Conservation (phyloP, 1,140 invertebrate genomes). For the Euschistus heros region DNA sequence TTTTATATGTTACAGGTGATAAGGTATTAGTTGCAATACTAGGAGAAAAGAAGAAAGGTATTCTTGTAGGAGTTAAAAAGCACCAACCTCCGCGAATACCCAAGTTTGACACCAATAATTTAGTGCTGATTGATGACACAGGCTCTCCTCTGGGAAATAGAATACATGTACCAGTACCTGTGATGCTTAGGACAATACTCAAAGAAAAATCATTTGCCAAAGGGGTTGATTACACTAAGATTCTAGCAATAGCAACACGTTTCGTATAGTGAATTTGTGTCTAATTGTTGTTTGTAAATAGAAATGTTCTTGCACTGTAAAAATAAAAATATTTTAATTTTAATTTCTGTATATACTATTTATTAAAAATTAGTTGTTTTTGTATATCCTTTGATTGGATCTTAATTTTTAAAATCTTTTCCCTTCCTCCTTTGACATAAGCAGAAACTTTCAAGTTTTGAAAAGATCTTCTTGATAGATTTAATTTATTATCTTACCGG, state of each 20-base stretch:
- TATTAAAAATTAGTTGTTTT: too few relatives aligned
- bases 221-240: slow-evolving; percentile 87
- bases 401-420: too few relatives aligned
- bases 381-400: too few relatives aligned
- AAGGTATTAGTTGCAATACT: slow-evolving; percentile 90
- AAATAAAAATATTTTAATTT: too few relatives aligned
- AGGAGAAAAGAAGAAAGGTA: slow-evolving; percentile 92
- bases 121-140: slow-evolving; percentile 91
- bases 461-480: too few relatives aligned
- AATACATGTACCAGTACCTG: slow-evolving; percentile 89
- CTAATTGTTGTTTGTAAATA: too few relatives aligned
- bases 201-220: slow-evolving; percentile 72
- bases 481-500: too few relatives aligned
- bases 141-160: slow-evolving; percentile 86
- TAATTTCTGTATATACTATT: too few relatives aligned
- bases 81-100: slow-evolving; percentile 73
- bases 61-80: slow-evolving; percentile 85
- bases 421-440: too few relatives aligned
- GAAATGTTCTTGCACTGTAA: too few relatives aligned
- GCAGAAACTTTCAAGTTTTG: too few relatives aligned
- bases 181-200: slow-evolving; percentile 73
- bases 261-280: slow-evolving; percentile 59
- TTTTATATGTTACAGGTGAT: slow-evolving; percentile 50
- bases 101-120: slow-evolving; percentile 91
- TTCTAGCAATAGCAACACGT: slow-evolving; percentile 82